Conservation (phyloP, 2,113 vertebrate species). For the Peromyscus leucopus region DNA sequence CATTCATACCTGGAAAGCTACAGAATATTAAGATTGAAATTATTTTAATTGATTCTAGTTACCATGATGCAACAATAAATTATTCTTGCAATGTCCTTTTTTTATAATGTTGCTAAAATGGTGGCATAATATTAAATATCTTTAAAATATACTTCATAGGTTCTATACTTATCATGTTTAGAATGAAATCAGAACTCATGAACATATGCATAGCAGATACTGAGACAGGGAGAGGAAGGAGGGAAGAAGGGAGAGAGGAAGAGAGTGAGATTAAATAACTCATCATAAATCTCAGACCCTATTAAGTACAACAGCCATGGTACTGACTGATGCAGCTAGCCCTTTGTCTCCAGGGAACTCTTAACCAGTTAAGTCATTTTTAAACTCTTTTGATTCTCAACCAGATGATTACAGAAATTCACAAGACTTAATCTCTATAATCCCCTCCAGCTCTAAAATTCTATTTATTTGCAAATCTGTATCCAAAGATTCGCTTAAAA, state of each 20-base stretch:
- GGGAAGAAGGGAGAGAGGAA: not conserved
- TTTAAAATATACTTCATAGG: not conserved
- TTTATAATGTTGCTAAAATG: not conserved
- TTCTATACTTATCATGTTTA: not conserved
- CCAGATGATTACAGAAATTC: not conserved
- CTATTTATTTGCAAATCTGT: slow-evolving; percentile 43
- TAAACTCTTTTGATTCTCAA: slow-evolving; percentile 24
- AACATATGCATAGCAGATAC: not conserved
- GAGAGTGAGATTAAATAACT: not conserved
- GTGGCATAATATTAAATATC: not conserved
- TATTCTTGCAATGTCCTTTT: not conserved
- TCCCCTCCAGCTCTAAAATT: slow-evolving; percentile 15
- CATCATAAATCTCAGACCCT: not conserved
- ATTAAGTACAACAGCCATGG: not conserved
- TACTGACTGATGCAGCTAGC: not conserved
- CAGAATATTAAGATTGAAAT: not conserved
- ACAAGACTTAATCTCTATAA: slow-evolving; percentile 33
- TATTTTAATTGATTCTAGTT: not conserved
- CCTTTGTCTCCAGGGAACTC: not conserved
- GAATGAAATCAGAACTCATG: not conserved
- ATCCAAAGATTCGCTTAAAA: slow-evolving; percentile 1
- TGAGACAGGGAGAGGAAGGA: not conserved
- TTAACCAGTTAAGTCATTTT: slow-evolving; percentile 6
- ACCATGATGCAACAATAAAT: not conserved
- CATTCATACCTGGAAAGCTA: not conserved